phyloP scores from a whole-genome alignment of 2,888 invertebrate species.

The Tenthredo scrophulariae region DNA sequence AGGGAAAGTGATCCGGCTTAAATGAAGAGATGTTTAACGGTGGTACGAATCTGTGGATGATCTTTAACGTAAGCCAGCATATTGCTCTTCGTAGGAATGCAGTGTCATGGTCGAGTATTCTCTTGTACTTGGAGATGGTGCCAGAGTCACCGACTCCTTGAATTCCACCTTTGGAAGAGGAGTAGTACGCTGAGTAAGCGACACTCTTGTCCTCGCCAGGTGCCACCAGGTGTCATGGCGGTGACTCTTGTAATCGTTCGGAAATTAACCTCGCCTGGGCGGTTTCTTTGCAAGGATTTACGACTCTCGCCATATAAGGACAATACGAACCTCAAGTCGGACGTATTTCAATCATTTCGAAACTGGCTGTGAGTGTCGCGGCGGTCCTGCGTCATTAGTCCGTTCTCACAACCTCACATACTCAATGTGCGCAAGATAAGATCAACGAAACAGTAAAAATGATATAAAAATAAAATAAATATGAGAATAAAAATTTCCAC shows the following conservation, averaged over 20 bases:
- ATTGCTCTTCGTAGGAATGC: slow-evolving; percentile 32
- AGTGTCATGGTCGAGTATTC: slow-evolving; percentile 29
- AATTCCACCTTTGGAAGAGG: slow-evolving; percentile 35
- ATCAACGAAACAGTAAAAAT: slow-evolving; percentile 63
- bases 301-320: slow-evolving; percentile 70
- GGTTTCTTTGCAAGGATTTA: slow-evolving; percentile 74
- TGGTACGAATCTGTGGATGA: background rate
- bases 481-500: slow-evolving; percentile 43
- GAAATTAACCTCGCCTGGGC: slow-evolving; percentile 75
- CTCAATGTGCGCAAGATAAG: slow-evolving; percentile 72
- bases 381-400: slow-evolving; percentile 65
- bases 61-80: slow-evolving; percentile 1
- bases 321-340: slow-evolving; percentile 64
- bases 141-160: slow-evolving; percentile 33
- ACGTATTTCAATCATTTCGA: slow-evolving; percentile 72
- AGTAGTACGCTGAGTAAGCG: slow-evolving; percentile 29
- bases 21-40: slow-evolving; percentile 18
- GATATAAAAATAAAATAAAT: slow-evolving; percentile 44
- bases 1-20: background rate
- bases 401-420: slow-evolving; percentile 71
- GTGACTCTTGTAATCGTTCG: slow-evolving; percentile 73
- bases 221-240: slow-evolving; percentile 70
- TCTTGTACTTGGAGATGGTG: background rate
- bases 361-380: slow-evolving; percentile 48
- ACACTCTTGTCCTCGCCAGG: slow-evolving; percentile 43